These are phyloP conservation scores for Coluber constrictor DNA, from an alignment of 2,797 vertebrate genomes.

Conservation along the genomic window DNA sequence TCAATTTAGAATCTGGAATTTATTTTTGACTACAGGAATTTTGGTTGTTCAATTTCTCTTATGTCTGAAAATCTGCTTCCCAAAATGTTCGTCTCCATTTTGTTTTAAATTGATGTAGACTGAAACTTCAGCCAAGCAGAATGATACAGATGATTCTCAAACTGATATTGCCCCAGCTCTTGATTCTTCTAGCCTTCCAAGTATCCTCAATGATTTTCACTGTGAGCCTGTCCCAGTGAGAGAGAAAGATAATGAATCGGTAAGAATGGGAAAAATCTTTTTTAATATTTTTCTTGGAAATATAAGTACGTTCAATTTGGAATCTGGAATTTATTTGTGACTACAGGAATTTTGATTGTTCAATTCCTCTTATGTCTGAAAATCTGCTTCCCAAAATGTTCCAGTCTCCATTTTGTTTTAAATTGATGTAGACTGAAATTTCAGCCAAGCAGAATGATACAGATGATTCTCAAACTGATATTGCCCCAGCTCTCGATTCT, in stretches of 20 bases:
- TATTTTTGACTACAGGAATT: background rate
- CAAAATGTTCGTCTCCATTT: background rate
- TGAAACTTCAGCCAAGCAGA: background rate
- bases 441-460: background rate
- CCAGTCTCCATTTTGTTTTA: background rate
- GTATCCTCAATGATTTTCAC: background rate
- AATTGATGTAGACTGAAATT: background rate
- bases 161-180: background rate
- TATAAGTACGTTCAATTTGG: background rate
- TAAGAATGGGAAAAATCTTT: background rate
- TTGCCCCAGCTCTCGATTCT: background rate
- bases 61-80: background rate
- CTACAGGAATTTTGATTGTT: background rate
- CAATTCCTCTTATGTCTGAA: background rate
- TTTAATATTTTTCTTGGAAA: background rate
- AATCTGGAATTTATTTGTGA: background rate
- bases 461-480: background rate
- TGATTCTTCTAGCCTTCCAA: background rate
- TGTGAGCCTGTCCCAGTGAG: constrained; percentile 1
- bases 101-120: background rate
- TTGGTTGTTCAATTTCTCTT: background rate
- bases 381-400: background rate
- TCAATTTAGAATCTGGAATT: background rate
- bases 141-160: background rate
- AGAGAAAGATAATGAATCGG: background rate